Conservation (phyloP, 2,113 vertebrate genomes). For the Manacus vitellinus region DNA sequence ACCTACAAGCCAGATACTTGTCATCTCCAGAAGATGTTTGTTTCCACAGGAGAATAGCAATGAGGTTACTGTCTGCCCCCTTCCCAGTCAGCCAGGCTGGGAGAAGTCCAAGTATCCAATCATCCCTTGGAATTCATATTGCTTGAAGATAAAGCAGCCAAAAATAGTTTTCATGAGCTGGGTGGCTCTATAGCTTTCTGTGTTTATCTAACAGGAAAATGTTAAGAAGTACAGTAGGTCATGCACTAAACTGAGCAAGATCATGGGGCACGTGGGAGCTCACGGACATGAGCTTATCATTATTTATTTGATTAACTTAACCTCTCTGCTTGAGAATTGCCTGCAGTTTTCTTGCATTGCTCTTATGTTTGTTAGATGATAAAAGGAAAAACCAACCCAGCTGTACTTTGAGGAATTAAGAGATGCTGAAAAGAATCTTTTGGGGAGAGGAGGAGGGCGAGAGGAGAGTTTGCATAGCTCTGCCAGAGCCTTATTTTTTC, state of each 20-base stretch:
- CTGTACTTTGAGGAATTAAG: not conserved
- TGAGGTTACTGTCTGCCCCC: conserved; percentile 45
- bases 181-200: conserved; percentile 18
- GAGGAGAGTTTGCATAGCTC: conserved; percentile 1
- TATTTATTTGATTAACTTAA: conserved; percentile 21
- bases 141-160: conserved; percentile 44
- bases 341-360: not conserved
- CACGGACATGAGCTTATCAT: not conserved
- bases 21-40: conserved; percentile 32
- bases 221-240: conserved; percentile 15
- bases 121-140: conserved; percentile 28
- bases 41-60: conserved; percentile 40
- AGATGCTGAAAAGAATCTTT: conserved; percentile 22
- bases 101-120: conserved; percentile 38
- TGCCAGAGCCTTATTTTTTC: conserved; percentile 65
- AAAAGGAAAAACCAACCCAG: not conserved
- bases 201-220: conserved; percentile 44
- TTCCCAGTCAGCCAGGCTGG: conserved; percentile 15
- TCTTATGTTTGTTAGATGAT: conserved; percentile 22
- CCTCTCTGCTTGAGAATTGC: not conserved
- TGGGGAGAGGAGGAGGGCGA: not conserved
- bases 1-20: conserved; percentile 47
- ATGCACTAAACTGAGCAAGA: not conserved
- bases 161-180: conserved; percentile 47
- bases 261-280: not conserved